Percentiles rank a stretch among this genome's conserved stretches.
Evolutionary conservation across 2,113 vertebrate genomes (phyloP).

Genomic region (Zosterops japonicus): DNA sequence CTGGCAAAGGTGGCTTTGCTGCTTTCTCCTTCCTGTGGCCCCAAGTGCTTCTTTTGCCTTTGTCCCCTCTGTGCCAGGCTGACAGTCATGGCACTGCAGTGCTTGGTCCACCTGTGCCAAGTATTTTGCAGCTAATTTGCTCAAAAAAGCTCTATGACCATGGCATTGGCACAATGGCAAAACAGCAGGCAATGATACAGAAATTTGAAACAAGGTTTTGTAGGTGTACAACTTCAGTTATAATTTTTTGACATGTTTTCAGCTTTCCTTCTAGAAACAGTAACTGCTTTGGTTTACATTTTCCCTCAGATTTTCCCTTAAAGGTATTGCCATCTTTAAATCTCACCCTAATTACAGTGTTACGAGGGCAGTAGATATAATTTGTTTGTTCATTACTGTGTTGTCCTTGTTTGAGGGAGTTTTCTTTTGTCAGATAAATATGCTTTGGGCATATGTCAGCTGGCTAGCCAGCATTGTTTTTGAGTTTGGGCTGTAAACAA

Average conservation of each 20-base stretch:
- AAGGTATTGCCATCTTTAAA: background rate
- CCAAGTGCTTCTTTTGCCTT: background rate
- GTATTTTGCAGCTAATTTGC: background rate
- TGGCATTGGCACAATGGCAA: background rate
- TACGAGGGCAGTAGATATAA: background rate
- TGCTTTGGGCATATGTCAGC: background rate
- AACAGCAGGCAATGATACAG: background rate
- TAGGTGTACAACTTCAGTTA: background rate
- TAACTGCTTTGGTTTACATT: background rate
- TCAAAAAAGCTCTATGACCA: accelerated
- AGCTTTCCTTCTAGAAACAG: background rate
- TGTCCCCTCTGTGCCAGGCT: background rate
- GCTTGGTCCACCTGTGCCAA: background rate
- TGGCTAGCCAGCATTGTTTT: background rate
- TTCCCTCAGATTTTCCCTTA: background rate
- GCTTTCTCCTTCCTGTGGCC: background rate
- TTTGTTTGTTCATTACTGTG: background rate
- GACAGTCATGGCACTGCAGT: background rate
- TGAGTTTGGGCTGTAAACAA: background rate
- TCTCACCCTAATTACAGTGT: background rate
- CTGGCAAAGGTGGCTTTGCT: background rate
- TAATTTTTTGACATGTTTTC: background rate
- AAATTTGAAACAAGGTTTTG: background rate
- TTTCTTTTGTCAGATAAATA: background rate
- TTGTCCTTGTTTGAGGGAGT: background rate